Evolutionary conservation across 2,797 vertebrate species (phyloP).

Genomic region (Fringilla coelebs): DNA sequence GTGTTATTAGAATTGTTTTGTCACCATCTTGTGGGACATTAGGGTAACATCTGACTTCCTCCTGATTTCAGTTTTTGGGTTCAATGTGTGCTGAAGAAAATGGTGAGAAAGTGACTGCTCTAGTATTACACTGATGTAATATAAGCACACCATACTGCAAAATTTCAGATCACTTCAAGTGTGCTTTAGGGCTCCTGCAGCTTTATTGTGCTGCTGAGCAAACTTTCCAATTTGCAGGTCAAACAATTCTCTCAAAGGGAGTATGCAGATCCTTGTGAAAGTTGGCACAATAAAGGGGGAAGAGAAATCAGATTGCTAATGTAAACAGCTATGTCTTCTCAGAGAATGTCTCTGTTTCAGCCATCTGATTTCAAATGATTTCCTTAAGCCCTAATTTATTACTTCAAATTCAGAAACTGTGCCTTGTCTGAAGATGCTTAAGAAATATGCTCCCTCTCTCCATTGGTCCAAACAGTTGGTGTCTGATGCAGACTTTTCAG

Average conservation of each 20-base stretch:
- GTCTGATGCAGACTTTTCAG: conserved; percentile 9
- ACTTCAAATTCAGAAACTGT: background rate
- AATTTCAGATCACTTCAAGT: background rate
- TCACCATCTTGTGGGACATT: conserved; percentile 36
- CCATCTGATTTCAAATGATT: conserved; percentile 9
- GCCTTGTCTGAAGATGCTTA: conserved; percentile 9
- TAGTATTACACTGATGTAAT: background rate
- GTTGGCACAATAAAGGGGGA: background rate
- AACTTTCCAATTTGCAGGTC: background rate
- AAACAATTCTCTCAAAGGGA: background rate
- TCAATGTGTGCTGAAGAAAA: background rate
- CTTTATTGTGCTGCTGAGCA: background rate
- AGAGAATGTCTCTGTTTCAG: background rate
- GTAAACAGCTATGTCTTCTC: background rate
- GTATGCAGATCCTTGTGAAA: background rate
- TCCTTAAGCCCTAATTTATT: conserved; percentile 33
- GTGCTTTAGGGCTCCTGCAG: background rate
- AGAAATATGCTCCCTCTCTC: background rate
- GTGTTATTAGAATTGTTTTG: conserved; percentile 15
- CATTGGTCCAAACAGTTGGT: background rate
- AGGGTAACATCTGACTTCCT: conserved; percentile 2
- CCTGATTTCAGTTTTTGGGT: background rate
- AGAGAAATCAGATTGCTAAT: conserved; percentile 2
- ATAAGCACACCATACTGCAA: background rate
- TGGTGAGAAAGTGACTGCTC: background rate